phyloP scores from a whole-genome alignment of 2,888 invertebrate genomes.

The Synanthedon vespiformis region DNA sequence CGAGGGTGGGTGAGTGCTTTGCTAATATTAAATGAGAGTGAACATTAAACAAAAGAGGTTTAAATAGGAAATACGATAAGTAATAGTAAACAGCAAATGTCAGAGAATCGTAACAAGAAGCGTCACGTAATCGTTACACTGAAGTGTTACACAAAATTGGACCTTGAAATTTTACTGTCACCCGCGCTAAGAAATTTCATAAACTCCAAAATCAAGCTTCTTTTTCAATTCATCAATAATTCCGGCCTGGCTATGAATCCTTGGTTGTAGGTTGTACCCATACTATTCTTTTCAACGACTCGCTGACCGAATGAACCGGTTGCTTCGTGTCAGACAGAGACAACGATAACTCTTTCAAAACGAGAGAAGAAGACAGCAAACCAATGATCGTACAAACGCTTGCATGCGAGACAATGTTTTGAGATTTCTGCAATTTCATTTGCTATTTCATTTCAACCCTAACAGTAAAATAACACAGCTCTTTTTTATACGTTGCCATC shows the following conservation, averaged over 20 bases:
- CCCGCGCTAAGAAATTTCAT: no score
- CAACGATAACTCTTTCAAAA: background rate
- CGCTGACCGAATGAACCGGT: background rate
- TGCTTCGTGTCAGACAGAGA: background rate
- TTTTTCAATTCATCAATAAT: no score
- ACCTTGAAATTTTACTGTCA: no score
- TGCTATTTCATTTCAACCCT: background rate
- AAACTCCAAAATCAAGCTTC: no score
- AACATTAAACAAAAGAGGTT: no score
- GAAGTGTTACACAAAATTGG: no score
- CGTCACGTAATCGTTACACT: no score
- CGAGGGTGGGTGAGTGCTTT: background rate
- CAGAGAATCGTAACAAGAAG: no score
- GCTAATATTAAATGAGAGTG: no score
- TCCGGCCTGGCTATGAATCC: background rate
- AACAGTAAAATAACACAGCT: background rate
- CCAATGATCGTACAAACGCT: background rate
- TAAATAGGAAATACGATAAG: no score
- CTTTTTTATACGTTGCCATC: no score
- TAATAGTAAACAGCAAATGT: no score
- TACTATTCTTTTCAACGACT: background rate
- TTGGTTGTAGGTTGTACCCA: background rate
- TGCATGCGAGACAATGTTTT: background rate
- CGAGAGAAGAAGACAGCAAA: background rate
- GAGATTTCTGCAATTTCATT: background rate